Evolutionary conservation across 2,113 vertebrate genomes (phyloP).

Genomic region (Oenanthe oenanthe): DNA sequence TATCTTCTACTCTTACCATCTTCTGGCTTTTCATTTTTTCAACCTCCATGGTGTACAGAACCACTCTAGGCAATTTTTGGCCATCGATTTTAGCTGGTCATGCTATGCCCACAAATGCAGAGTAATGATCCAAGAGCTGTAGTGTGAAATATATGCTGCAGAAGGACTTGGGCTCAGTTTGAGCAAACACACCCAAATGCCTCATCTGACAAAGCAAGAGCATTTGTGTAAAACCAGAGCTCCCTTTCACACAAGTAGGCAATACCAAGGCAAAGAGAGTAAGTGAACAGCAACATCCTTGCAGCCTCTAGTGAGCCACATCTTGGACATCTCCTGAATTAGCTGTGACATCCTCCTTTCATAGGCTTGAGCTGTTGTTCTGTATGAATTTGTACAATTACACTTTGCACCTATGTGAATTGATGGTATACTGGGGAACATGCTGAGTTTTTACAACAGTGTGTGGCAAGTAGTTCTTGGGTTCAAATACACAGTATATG

Average conservation of each 20-base stretch:
- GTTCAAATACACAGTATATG: not conserved
- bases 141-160: not conserved
- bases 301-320: not conserved
- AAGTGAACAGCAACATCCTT: not conserved
- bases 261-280: not conserved
- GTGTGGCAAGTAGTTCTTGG: not conserved
- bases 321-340: not conserved
- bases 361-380: not conserved
- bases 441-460: not conserved
- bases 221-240: not conserved
- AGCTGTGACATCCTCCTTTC: not conserved
- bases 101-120: fast-evolving
- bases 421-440: not conserved
- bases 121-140: not conserved
- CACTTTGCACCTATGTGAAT: not conserved
- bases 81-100: fast-evolving
- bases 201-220: not conserved
- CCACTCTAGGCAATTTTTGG: not conserved
- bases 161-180: not conserved
- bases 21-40: not conserved
- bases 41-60: fast-evolving
- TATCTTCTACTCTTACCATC: not conserved
- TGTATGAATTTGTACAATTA: not conserved
- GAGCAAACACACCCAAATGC: not conserved
- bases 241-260: not conserved